phyloP scores from a whole-genome alignment of 2,113 vertebrate species.

The Symphodus melops region DNA sequence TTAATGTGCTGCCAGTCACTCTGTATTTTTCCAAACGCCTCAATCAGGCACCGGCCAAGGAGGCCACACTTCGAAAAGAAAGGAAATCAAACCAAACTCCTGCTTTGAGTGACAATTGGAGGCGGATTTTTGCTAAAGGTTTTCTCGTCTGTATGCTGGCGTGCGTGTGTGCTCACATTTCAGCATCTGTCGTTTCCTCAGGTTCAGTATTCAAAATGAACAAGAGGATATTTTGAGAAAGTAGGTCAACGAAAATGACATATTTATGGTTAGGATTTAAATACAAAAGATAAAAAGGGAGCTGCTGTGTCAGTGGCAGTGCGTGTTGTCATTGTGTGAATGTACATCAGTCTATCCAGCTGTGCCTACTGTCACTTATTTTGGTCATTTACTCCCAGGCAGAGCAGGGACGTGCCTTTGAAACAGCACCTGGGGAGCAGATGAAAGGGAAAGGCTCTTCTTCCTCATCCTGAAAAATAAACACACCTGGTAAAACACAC shows the following conservation, averaged over 20 bases:
- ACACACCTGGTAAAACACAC: conserved; percentile 40
- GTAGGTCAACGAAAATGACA: conserved; percentile 3
- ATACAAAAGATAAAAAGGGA: background rate
- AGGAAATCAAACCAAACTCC: conserved; percentile 26
- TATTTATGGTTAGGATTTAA: background rate
- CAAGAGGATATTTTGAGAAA: conserved; percentile 22
- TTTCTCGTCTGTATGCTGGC: background rate
- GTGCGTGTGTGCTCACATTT: conserved; percentile 1
- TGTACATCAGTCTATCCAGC: conserved; percentile 65
- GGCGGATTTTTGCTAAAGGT: conserved; percentile 48
- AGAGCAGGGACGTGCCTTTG: conserved; percentile 76
- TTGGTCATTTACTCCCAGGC: conserved; percentile 68
- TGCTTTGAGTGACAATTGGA: conserved; percentile 70
- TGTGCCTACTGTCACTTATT: conserved; percentile 69
- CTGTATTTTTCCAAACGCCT: conserved; percentile 57
- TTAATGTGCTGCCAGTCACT: conserved; percentile 71
- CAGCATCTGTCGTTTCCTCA: conserved; percentile 62
- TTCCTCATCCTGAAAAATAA: conserved; percentile 46
- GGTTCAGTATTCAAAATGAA: conserved; percentile 48
- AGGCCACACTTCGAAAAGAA: conserved; percentile 38
- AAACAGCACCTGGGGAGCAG: conserved; percentile 59
- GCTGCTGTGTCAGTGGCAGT: conserved; percentile 3
- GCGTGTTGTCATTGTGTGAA: conserved; percentile 48
- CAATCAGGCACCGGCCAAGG: conserved; percentile 26
- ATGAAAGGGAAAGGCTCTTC: conserved; percentile 50